Evolutionary conservation across 2,797 vertebrate genomes (phyloP).

Genomic region (Hydrocynus forskahlii): DNA sequence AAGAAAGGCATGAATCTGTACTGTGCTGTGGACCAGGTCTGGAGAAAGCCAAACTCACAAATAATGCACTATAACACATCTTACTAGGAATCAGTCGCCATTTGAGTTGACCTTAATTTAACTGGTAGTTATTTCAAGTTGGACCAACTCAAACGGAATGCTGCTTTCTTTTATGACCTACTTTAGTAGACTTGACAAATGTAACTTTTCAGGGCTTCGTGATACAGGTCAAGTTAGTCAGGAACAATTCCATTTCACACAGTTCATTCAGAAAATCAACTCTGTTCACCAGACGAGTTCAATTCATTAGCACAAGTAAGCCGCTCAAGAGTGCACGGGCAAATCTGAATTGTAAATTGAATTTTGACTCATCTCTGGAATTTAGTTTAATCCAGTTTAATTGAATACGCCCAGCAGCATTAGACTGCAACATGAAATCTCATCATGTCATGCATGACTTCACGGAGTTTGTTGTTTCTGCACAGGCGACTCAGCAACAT

Average conservation of each 20-base stretch:
- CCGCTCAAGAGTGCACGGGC: background rate
- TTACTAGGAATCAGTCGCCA: background rate
- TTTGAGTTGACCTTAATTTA: background rate
- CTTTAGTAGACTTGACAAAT: slow-evolving; percentile 5
- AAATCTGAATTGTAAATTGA: slow-evolving; percentile 48
- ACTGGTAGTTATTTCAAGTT: background rate
- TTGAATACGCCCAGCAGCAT: slow-evolving; percentile 32
- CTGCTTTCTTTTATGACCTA: background rate
- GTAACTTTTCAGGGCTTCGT: background rate
- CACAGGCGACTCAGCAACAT: slow-evolving; percentile 34
- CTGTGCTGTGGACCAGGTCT: background rate
- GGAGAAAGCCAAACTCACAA: background rate
- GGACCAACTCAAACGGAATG: background rate
- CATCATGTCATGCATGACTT: slow-evolving; percentile 28
- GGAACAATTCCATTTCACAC: background rate
- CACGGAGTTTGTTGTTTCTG: background rate
- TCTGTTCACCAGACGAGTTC: slow-evolving; percentile 19
- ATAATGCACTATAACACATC: background rate
- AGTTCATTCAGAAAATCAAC: slow-evolving; percentile 36
- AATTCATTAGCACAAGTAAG: slow-evolving; percentile 33
- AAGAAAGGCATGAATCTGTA: background rate
- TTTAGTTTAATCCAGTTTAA: slow-evolving; percentile 40
- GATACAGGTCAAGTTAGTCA: background rate
- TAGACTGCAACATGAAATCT: slow-evolving; percentile 31
- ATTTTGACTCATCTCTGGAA: slow-evolving; percentile 35